Evolutionary conservation across 2,888 invertebrate genomes (phyloP).

Genomic region (Drosophila algonquin): DNA sequence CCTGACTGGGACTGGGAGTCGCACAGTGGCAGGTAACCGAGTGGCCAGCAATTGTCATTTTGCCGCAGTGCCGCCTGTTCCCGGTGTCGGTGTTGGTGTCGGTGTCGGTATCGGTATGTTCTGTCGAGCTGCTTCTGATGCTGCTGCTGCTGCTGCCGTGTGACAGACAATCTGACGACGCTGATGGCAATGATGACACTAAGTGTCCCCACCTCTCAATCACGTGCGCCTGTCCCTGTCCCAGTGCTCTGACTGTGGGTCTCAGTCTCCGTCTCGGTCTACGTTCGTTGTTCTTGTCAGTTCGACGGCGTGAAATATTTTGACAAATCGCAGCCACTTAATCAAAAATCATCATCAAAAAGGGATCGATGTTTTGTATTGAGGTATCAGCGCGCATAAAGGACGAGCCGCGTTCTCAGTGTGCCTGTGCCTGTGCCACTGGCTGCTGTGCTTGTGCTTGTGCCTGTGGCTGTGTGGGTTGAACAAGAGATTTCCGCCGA

Average conservation of each 20-base stretch:
- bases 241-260: background rate
- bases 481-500: conserved; percentile 71
- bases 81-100: background rate
- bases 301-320: conserved; percentile 76
- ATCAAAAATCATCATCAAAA: conserved; percentile 80
- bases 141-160: conserved; percentile 30
- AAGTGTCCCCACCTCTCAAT: conserved; percentile 57
- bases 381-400: conserved; percentile 67
- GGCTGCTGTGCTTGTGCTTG: background rate
- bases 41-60: conserved; percentile 62
- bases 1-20: conserved; percentile 55
- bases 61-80: conserved; percentile 17
- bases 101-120: conserved; percentile 6
- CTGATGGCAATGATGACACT: conserved; percentile 73
- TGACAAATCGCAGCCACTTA: conserved; percentile 81
- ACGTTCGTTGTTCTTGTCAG: conserved; percentile 10
- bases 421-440: background rate
- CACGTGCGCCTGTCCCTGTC: conserved; percentile 61
- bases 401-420: conserved; percentile 49
- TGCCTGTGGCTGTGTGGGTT: conserved; percentile 45
- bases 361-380: conserved; percentile 78
- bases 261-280: background rate
- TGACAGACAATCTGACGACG: conserved; percentile 54
- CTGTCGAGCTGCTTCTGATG: conserved; percentile 3
- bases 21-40: conserved; percentile 77